Evolutionary conservation across 2,888 invertebrate genomes (phyloP), one percentile per base, ranked within the genome.

Genomic region (Acrobasis consociella): DNA sequence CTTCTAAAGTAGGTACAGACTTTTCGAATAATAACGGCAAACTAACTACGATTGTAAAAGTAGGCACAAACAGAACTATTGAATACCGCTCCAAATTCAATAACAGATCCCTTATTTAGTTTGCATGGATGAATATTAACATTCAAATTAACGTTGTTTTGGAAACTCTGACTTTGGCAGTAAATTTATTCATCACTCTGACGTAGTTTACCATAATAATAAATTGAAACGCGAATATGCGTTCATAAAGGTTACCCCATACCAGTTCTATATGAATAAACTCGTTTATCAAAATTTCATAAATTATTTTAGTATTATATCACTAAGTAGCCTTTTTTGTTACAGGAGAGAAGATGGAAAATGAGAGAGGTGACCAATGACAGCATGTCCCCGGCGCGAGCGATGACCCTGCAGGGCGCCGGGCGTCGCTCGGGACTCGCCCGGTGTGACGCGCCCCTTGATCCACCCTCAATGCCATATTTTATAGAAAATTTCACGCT

Each of bases 261-360:
- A 7, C 31, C 8, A 31, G 31, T 9, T 3, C 39, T 2, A 39
- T 39, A 42, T 42, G 11, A 46, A 46, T 46, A n/a, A n/a, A 46
- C 13, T 13, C 42, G 3, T 46, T n/a, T 11, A n/a, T 46, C 13
- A 13, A n/a, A 46, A 13, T 13, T 13, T 46, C 46, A 5, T 46
- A n/a, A 46, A 13, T 46, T n/a, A n/a, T n/a, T n/a, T n/a, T n/a
- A 42, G n/a, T 46, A 42, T 42, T 42, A 46, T 46, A 7, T 52
- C 11, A 22, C 22, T 22, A 39, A 42, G 16, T 10, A 17, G 17
- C 11, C 15, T 75, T 69, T 64, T 70, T 91, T 91, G 88, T 91
- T 92, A 50, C 89, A 91, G 91, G 82, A 81, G 82, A 85, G 82
- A 89, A 78, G 84, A 92, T 91, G 91, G 91, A 89, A 87, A 86